These are phyloP conservation scores for Pantherophis alleghaniensis DNA, from an alignment of 2,797 vertebrate species.

Conservation along the genomic window DNA sequence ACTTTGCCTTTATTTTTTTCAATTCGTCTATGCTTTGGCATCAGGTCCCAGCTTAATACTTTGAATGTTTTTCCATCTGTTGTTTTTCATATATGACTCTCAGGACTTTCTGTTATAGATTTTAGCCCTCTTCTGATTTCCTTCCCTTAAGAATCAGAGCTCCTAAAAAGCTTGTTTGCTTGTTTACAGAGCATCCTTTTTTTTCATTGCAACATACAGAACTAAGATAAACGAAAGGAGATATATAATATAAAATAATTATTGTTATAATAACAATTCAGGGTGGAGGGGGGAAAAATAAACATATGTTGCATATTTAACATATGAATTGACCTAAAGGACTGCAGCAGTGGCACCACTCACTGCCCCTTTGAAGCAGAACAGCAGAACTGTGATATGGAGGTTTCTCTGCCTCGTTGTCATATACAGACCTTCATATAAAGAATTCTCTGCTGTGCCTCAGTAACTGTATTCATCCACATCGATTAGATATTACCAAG, in stretches of 20 bases:
- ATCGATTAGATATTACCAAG: background rate
- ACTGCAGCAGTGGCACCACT: background rate
- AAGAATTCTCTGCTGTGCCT: background rate
- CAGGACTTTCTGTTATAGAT: background rate
- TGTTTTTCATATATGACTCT: background rate
- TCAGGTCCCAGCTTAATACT: background rate
- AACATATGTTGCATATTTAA: background rate
- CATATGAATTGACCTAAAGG: background rate
- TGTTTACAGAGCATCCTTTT: background rate
- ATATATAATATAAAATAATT: background rate
- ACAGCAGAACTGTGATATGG: background rate
- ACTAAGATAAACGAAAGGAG: background rate
- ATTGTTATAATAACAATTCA: background rate
- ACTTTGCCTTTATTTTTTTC: background rate
- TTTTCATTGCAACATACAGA: background rate
- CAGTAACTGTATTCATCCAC: background rate
- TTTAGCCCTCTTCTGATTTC: background rate
- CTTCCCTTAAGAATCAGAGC: background rate
- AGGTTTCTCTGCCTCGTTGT: background rate
- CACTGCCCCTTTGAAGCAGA: background rate
- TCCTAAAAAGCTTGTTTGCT: background rate
- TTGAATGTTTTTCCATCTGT: background rate
- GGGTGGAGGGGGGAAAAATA: background rate
- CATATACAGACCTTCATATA: background rate
- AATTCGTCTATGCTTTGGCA: background rate